Evolutionary conservation across 2,888 invertebrate species (phyloP), one percentile per base, ranked within the genome.

Genomic region (Beris chalybata): DNA sequence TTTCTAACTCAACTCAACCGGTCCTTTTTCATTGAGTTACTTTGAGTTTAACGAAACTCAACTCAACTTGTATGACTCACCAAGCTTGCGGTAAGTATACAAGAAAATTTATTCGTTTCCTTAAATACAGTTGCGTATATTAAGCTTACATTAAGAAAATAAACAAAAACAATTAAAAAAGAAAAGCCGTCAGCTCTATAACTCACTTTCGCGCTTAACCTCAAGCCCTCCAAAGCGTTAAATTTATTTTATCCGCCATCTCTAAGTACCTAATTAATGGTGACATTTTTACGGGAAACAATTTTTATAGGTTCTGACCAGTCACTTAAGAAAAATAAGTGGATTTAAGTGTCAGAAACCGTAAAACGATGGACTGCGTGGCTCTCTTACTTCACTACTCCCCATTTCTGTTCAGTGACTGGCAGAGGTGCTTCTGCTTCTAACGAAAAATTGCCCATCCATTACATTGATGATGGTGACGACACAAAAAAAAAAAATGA

Each of bases 241-340:
- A 59, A 59, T 59, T 59, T 47, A 47, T 59, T 59, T 59, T 48
- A 56, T 59, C 58, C 47, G 58, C 47, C 47, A 48, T 59, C 48
- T 31, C 29, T 48, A 59, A 59, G 50, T 61, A 43, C 61, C 31
- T 61, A 61, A 61, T 61, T 61, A 61, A 61, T 61, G 50, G 52
- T 52, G 61, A 61, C 61, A 52, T 52, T 52, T 59, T 61, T 61
- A 61, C 52, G 52, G 52, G 15, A 61, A 50, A 15, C 58, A 59
- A 61, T 52, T 61, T 52, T 61, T 50, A 61, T 61, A 61, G 52
- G 61, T 50, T 61, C 61, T 61, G 61, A 61, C 61, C 61, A 61
- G 52, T 52, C 61, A 61, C 61, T 61, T 61, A 61, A 13, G 61
- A 32, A 47, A 38, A 61, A 56, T 59, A 52, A 61, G 61, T 61